Conservation (phyloP, 2,797 vertebrate genomes). For the Sciaenops ocellatus region DNA sequence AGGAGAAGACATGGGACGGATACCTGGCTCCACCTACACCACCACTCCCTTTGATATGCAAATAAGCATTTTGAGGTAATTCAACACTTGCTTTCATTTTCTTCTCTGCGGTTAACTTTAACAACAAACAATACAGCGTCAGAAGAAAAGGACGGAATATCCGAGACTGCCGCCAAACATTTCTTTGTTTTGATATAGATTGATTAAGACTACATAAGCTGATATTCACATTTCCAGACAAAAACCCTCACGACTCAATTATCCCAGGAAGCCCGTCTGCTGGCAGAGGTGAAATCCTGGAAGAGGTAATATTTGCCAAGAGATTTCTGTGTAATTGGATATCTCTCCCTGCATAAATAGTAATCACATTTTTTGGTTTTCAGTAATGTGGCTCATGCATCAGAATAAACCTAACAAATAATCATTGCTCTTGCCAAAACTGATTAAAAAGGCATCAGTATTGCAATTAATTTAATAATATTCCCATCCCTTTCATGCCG, state of each 20-base stretch:
- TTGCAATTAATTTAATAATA: slow-evolving; percentile 50
- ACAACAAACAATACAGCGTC: slow-evolving; percentile 31
- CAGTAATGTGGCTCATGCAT: slow-evolving; percentile 73
- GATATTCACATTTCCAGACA: slow-evolving; percentile 66
- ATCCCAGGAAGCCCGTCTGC: slow-evolving; percentile 68
- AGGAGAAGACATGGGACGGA: slow-evolving; percentile 26
- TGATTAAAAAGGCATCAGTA: slow-evolving; percentile 64
- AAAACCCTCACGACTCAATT: slow-evolving; percentile 72
- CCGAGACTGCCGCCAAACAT: slow-evolving; percentile 12
- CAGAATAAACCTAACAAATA: slow-evolving; percentile 74
- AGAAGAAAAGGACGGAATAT: slow-evolving; percentile 13
- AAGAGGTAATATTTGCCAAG: slow-evolving; percentile 82
- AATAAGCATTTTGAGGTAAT: slow-evolving; percentile 56
- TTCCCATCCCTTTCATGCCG: slow-evolving; percentile 22
- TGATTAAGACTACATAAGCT: slow-evolving; percentile 58
- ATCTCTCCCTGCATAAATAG: slow-evolving; percentile 80
- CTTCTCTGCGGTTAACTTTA: slow-evolving; percentile 33
- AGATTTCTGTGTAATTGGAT: slow-evolving; percentile 84
- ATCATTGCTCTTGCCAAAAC: slow-evolving; percentile 62
- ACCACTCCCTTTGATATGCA: slow-evolving; percentile 64
- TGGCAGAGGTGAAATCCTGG: slow-evolving; percentile 76
- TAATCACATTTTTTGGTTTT: slow-evolving; percentile 76
- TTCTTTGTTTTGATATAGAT: slow-evolving; percentile 56
- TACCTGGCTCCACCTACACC: slow-evolving; percentile 39
- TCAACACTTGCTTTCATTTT: slow-evolving; percentile 44